Conservation (phyloP, 2,113 vertebrate species). For the Chelonoidis abingdonii region DNA sequence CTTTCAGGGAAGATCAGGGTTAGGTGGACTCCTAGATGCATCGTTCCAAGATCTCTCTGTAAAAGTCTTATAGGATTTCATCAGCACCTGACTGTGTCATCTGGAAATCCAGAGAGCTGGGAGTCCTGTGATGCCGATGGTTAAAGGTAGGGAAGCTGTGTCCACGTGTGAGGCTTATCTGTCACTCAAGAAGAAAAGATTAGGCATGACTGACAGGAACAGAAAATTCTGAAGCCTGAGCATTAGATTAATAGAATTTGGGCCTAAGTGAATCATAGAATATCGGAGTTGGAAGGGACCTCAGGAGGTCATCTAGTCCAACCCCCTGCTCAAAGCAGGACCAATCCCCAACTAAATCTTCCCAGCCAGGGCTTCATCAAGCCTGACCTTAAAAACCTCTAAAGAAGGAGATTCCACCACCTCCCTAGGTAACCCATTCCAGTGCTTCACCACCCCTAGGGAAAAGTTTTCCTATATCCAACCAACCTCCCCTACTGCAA, state of each 20-base stretch:
- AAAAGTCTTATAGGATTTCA: neutral
- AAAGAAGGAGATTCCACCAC: too few relatives aligned
- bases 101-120: neutral
- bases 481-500: too few relatives aligned
- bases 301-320: too few relatives aligned
- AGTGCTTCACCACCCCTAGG: too few relatives aligned
- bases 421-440: too few relatives aligned
- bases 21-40: neutral
- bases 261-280: neutral
- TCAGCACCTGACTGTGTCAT: neutral
- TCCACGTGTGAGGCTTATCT: neutral
- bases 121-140: neutral
- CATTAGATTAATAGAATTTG: neutral
- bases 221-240: neutral
- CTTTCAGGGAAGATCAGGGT: neutral
- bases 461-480: too few relatives aligned
- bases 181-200: neutral
- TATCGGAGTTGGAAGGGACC: too few relatives aligned
- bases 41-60: neutral
- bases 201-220: neutral
- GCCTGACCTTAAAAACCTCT: too few relatives aligned
- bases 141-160: neutral
- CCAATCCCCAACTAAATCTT: too few relatives aligned
- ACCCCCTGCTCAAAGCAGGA: too few relatives aligned
- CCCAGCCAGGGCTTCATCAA: too few relatives aligned